Base-by-base conservation (phyloP, 2,113 vertebrate species). In the Meles meles region DNA sequence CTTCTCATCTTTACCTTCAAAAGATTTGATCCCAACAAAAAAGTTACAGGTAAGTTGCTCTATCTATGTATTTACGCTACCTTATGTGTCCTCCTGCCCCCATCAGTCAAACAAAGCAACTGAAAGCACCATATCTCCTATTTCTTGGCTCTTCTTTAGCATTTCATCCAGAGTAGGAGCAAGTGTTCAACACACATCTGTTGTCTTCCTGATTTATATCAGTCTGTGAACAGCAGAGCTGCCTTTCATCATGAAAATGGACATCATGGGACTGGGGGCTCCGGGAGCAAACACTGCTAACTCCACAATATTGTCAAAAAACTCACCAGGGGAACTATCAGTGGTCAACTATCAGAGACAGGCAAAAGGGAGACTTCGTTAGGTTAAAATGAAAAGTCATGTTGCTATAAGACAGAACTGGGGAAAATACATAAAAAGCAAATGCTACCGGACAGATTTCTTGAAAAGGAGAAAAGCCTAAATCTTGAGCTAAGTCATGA, bases 1-100 rank as follows among this genome's bases (percentile, higher is more conserved):
- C 49, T 39, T 69, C 71, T 81, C 84, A 65, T 72, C 61, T 42
- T 97, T 80, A 44, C 31, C 23, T 94, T 97, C 67, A 95, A 94
- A 97, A 72, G 76, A 96, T 65, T 83, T 93, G 69, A 81, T 52
- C 10, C 37, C 39, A 74, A 88, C 31, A 83, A 44, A 94, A 89
- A 81, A 95, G 15, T 49, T 31, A 67, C 52, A n/a, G 23, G 85
- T 34, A 89, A 86, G 47, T 34, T 92, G 80, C 52, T 82, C 27
- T 96, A 59, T 21, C 39, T 77, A 15, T 47, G 59, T 72, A 69
- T 82, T 89, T 29, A 90, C 72, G 34, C 31, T 80, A 82, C 59
- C 69, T 31, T 57, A 18, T 52, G 37, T 72, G 27, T 42, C 42
- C n/a, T 39, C 18, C 21, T 31, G 4, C 6, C 7, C 52, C 57